Conservation (phyloP, 2,797 vertebrate genomes). For the Rhinophrynus dorsalis region DNA sequence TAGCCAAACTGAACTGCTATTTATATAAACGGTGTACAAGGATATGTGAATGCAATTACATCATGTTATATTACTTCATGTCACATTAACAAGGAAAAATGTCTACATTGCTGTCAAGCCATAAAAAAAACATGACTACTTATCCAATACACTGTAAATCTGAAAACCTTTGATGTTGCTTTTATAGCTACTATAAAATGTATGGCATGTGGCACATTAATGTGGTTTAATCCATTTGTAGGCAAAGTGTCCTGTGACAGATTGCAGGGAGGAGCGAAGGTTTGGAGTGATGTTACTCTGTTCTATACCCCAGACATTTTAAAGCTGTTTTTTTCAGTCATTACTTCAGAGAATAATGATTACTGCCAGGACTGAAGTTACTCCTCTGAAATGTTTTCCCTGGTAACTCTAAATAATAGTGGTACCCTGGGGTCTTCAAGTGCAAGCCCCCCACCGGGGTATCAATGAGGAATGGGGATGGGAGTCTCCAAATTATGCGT, state of each 20-base stretch:
- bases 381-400: too few relatives aligned
- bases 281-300: too few relatives aligned
- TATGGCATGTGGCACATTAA: background rate
- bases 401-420: too few relatives aligned
- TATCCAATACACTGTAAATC: background rate
- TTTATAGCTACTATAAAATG: background rate
- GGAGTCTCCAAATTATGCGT: too few relatives aligned
- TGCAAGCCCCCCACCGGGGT: too few relatives aligned
- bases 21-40: background rate
- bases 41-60: constrained; percentile 6
- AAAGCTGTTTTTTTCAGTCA: too few relatives aligned
- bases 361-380: too few relatives aligned
- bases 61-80: constrained; percentile 5
- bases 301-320: too few relatives aligned
- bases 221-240: background rate
- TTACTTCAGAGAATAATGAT: too few relatives aligned
- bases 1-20: too few relatives aligned
- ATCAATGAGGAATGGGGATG: too few relatives aligned
- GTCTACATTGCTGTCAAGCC: background rate
- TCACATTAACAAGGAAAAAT: constrained; percentile 13
- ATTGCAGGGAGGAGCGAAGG: background rate
- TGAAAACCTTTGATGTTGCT: background rate
- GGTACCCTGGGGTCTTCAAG: too few relatives aligned
- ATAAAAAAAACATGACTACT: background rate
- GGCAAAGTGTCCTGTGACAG: background rate